Evolutionary conservation across 1,140 invertebrate species (phyloP).

Genomic region (Metopolophium dirhodum): DNA sequence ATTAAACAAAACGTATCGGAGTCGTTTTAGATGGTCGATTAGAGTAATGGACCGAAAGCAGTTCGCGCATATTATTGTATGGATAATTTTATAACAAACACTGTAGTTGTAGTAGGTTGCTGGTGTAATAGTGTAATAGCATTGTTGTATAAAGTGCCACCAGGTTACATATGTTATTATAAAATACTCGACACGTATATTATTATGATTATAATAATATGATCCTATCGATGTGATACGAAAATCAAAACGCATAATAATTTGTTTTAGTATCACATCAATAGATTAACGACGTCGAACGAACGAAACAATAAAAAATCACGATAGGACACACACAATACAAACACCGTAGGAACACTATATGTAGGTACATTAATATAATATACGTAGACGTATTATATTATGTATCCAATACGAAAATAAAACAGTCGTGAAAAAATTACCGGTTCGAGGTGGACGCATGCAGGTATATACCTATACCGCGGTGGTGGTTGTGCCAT

Average conservation of each 20-base stretch:
- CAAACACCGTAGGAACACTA: background rate
- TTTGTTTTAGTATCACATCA: no score
- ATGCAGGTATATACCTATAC: background rate
- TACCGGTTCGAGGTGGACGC: background rate
- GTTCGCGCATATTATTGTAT: background rate
- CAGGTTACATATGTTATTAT: background rate
- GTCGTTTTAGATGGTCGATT: background rate
- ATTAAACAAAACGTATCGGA: background rate
- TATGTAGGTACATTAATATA: background rate
- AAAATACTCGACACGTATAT: background rate
- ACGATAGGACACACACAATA: background rate
- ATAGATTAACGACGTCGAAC: background rate
- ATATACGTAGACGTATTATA: background rate
- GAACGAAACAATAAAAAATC: background rate
- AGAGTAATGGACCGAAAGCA: constrained; percentile 1
- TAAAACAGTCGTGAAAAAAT: background rate
- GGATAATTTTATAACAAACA: background rate
- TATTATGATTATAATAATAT: background rate
- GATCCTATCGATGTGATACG: background rate
- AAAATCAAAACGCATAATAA: background rate
- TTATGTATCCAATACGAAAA: background rate
- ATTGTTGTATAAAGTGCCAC: background rate
- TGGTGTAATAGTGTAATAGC: background rate
- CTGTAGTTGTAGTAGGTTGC: background rate
- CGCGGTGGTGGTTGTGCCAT: background rate